Percentiles rank a stretch among this genome's conserved stretches.
Evolutionary conservation across 1,140 invertebrate genomes (phyloP).

Genomic region (Drosophila tsacasi): DNA sequence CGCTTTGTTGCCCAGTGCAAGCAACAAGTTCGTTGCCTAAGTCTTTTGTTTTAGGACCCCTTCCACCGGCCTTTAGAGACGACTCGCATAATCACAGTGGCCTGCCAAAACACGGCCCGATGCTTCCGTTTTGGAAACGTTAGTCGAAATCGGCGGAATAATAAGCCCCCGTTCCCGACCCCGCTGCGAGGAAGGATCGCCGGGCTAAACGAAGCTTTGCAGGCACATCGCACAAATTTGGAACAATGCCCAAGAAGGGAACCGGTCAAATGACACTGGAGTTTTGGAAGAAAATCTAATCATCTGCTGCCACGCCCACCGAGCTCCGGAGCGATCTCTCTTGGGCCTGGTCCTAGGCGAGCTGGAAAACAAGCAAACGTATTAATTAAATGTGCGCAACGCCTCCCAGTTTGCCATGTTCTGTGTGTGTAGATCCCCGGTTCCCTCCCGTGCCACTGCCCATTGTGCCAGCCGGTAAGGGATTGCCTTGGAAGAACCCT

Average conservation of each 20-base stretch:
- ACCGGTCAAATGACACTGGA: constrained; percentile 65
- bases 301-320: constrained; percentile 77
- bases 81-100: constrained; percentile 57
- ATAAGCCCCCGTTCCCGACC: constrained; percentile 42
- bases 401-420: constrained; percentile 61
- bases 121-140: constrained; percentile 72
- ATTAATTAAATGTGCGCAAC: constrained; percentile 85
- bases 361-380: constrained; percentile 74
- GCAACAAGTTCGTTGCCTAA: constrained; percentile 62
- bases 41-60: constrained; percentile 66
- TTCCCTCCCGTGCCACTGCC: constrained; percentile 12
- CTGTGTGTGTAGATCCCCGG: constrained; percentile 11
- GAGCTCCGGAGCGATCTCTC: constrained; percentile 24
- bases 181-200: constrained; percentile 41
- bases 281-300: constrained; percentile 84
- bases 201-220: constrained; percentile 74
- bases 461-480: constrained; percentile 57
- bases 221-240: constrained; percentile 54
- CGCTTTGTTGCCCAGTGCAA: constrained; percentile 9
- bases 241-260: constrained; percentile 65
- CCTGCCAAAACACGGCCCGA: constrained; percentile 51
- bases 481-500: constrained; percentile 27
- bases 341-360: constrained; percentile 50
- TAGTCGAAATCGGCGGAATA: constrained; percentile 32
- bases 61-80: constrained; percentile 12